Evolutionary conservation across 2,113 vertebrate genomes (phyloP).

Genomic region (Pristiophorus japonicus): DNA sequence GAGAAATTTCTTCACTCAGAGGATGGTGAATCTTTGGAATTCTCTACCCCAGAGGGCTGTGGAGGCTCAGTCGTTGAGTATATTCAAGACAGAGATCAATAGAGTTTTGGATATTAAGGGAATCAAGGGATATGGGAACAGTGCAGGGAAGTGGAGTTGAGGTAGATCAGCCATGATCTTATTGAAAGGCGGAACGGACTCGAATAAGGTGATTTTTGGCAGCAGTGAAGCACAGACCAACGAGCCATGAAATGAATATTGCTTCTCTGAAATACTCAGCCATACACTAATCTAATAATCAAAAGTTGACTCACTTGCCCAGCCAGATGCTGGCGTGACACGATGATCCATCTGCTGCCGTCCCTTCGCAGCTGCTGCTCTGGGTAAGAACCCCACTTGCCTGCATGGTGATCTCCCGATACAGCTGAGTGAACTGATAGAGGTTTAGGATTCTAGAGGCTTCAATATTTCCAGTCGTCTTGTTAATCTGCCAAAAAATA

Average conservation of each 20-base stretch:
- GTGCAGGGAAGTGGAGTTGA: no score
- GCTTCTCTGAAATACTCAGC: not conserved
- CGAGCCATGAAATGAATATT: not conserved
- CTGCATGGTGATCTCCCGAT: constrained; percentile 89
- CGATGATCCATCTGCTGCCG: constrained; percentile 62
- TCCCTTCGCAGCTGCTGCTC: constrained; percentile 57
- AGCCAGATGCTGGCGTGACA: constrained; percentile 97
- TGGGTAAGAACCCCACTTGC: constrained; percentile 73
- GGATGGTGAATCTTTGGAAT: no score
- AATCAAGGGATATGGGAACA: no score
- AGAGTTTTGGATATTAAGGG: no score
- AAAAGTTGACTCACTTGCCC: constrained; percentile 69
- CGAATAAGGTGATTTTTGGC: not conserved
- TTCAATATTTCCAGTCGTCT: constrained; percentile 79
- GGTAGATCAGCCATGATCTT: no score
- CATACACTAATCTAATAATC: not conserved
- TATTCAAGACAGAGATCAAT: no score
- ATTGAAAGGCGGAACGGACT: no score
- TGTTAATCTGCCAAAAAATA: constrained; percentile 77
- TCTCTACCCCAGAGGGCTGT: no score
- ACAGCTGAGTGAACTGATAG: constrained; percentile 93
- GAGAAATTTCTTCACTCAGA: no score
- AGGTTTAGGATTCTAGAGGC: constrained; percentile 94
- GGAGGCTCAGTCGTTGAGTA: no score
- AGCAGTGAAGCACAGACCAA: not conserved